phyloP scores from a whole-genome alignment of 1,140 invertebrate species.

The Berghia stephanieae region DNA sequence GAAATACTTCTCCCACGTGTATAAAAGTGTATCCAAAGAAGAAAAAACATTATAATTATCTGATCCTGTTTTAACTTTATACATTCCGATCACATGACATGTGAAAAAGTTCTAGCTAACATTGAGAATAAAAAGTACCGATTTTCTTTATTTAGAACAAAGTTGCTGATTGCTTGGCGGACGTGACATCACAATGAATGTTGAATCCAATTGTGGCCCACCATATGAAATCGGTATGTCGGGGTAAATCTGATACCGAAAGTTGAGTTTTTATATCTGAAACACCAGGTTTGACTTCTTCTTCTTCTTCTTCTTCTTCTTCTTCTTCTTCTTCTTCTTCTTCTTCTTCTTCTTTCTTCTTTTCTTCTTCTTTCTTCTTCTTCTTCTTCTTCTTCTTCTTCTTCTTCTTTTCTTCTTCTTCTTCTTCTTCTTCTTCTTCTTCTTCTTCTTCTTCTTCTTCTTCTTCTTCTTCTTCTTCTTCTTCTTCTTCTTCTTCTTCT shows the following conservation, averaged over 20 bases:
- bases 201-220: neutral
- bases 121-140: too few species aligned
- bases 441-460: neutral
- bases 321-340: neutral
- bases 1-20: too few species aligned
- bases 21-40: too few species aligned
- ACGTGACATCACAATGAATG: neutral
- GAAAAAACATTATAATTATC: too few species aligned
- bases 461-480: neutral
- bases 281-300: neutral
- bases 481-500: neutral
- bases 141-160: too few species aligned
- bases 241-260: neutral
- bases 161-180: too few species aligned
- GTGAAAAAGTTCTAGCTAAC: too few species aligned
- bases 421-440: constrained; percentile 1
- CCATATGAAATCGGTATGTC: neutral
- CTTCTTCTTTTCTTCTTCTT: constrained; percentile 3
- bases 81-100: too few species aligned
- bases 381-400: constrained; percentile 9
- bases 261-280: neutral
- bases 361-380: constrained; percentile 10
- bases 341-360: neutral
- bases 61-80: too few species aligned
- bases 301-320: neutral